Evolutionary conservation across 2,113 vertebrate species (phyloP).

Genomic region (Calonectris borealis): DNA sequence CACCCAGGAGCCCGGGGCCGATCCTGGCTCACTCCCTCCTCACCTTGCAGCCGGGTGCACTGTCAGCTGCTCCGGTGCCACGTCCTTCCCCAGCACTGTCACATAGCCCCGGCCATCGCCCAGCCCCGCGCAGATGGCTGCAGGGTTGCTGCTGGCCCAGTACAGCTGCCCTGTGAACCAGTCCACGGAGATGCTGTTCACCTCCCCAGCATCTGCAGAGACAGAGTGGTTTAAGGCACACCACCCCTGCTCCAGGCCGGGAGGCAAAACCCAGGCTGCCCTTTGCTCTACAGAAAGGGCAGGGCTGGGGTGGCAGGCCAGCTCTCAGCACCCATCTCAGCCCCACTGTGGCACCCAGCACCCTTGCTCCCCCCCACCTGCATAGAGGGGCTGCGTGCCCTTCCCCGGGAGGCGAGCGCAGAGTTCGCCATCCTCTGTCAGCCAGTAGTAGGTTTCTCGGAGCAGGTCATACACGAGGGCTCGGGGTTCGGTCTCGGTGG

Average conservation of each 20-base stretch:
- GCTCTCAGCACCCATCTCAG: background rate
- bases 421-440: constrained; percentile 78
- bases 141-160: constrained; percentile 81
- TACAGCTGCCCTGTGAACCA: constrained; percentile 88
- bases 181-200: constrained; percentile 85
- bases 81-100: constrained; percentile 79
- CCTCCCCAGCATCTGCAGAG: constrained; percentile 72
- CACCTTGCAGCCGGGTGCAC: constrained; percentile 83
- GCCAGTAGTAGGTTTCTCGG: constrained; percentile 80
- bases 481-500: constrained; percentile 37
- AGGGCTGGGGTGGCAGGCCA: background rate
- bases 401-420: constrained; percentile 50
- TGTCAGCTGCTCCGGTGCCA: constrained; percentile 81
- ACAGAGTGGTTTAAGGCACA: background rate
- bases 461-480: constrained; percentile 79
- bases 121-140: constrained; percentile 77
- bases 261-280: background rate
- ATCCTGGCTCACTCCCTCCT: background rate
- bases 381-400: constrained; percentile 63
- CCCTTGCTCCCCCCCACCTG: constrained; percentile 58
- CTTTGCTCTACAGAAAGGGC: background rate
- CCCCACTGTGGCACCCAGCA: rapidly evolving
- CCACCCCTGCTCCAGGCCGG: background rate
- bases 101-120: constrained; percentile 78
- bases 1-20: background rate